Evolutionary conservation across 35 echinoderm and acorn worm genomes (phyloP), one percentile per base, ranked within the genome.

Genomic region (Apostichopus californicus): DNA sequence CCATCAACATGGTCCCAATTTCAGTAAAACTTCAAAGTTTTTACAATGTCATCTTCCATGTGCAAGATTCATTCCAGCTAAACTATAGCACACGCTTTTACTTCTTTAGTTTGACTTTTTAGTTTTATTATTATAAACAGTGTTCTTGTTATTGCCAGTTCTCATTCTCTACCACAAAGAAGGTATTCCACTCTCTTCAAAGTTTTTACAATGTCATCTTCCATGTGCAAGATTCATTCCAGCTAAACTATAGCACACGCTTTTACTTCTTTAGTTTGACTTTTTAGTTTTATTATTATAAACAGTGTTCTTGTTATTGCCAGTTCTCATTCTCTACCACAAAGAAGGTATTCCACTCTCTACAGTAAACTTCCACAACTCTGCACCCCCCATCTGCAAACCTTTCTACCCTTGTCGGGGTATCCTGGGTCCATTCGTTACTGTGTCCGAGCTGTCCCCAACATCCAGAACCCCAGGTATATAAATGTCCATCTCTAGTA

Each of bases 371-470:
- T 60, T 98, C 94, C 66, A 59, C 9, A 15, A 95, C 94, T 61
- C 7, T 61, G 25, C 72, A 21, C 12, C 56, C 28, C 73, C 94
- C 46, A 2, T 89, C 65, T 54, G 61, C 26, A 34, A 96, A 78
- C 79, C 59, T 92, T 6, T 92, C 81, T 9, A 98, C 97, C 20
- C 56, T 63, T 9, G 87, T 98, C 5, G 94, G 94, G 13, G 12
- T 20, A 61, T 98, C 97, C 63, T 11, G 24, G 83, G 97, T 94
- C 68, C 63, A 21, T 68, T 64, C 54, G 71, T 98, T 80, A 14
- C 97, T 91, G 26, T 96, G 97, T 8, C 97, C 97, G 5, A 98
- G 93, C 58, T 98, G 97, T 9, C 97, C 97, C 79, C 95, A 98
- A 22, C 73, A 60, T 4, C 93, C 94, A 93, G 90, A 98, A 18